These are phyloP conservation scores for Phrynocephalus guinanensis DNA, from an alignment of 2,797 vertebrate genomes.

Conservation along the genomic window DNA sequence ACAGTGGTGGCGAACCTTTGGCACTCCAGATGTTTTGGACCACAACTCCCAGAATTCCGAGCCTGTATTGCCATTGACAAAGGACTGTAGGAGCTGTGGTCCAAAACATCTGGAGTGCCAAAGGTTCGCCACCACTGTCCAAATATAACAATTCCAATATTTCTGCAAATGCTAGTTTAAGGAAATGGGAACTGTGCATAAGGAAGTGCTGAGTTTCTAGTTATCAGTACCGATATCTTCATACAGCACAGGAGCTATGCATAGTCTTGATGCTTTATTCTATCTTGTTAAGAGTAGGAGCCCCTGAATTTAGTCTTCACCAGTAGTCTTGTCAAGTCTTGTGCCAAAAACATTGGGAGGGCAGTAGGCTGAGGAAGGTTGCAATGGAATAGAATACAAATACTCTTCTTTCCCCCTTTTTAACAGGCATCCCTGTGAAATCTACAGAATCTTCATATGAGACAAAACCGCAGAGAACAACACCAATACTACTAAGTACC, in stretches of 20 bases:
- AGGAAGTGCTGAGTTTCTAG: not conserved
- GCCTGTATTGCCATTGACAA: no score
- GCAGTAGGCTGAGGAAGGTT: not conserved
- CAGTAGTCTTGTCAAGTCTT: not conserved
- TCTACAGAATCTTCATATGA: constrained; percentile 62
- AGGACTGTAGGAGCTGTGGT: no score
- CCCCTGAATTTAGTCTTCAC: not conserved
- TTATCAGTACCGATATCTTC: not conserved
- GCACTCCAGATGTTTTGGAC: no score
- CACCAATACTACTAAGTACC: constrained; percentile 48
- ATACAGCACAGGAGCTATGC: not conserved
- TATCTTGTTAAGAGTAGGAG: not conserved
- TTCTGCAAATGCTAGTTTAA: not conserved
- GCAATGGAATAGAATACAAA: constrained; percentile 37
- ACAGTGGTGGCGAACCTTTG: no score
- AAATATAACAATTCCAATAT: no score
- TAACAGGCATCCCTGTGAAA: constrained; percentile 77
- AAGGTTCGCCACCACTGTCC: no score
- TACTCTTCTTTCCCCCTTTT: constrained; percentile 47
- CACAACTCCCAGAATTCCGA: no score
- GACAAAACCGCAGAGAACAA: constrained; percentile 40
- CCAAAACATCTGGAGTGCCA: no score
- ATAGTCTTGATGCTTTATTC: not conserved
- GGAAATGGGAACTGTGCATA: not conserved
- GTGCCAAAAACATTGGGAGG: not conserved